Evolutionary conservation across 2,113 vertebrate genomes (phyloP).

Genomic region (Delphinus delphis): DNA sequence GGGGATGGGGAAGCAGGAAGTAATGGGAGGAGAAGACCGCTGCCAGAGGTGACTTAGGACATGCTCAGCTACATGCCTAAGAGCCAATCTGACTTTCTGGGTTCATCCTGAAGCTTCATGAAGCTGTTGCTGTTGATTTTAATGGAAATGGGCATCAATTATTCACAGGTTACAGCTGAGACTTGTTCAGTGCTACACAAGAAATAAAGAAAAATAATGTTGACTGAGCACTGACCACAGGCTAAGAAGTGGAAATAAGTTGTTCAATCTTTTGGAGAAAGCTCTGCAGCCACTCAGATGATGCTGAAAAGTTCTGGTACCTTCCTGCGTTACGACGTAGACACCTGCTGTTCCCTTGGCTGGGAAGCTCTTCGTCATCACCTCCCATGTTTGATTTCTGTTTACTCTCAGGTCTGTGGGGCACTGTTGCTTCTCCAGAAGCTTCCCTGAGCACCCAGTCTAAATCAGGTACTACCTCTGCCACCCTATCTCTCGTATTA

Average conservation of each 20-base stretch:
- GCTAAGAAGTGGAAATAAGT: background rate
- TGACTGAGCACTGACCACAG: background rate
- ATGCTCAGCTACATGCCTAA: background rate
- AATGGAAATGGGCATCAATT: constrained; percentile 41
- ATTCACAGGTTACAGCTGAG: constrained; percentile 24
- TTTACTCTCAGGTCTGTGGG: background rate
- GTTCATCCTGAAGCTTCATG: background rate
- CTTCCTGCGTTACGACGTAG: background rate
- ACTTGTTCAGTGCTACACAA: background rate
- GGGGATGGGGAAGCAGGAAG: background rate
- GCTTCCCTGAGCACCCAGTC: background rate
- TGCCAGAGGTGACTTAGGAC: background rate
- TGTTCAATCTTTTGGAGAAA: background rate
- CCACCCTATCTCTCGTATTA: background rate
- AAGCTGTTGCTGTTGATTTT: background rate
- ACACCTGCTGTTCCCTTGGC: fast-evolving
- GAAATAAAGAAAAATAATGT: background rate
- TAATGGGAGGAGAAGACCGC: background rate
- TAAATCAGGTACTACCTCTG: background rate
- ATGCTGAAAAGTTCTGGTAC: background rate
- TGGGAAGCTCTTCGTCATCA: background rate
- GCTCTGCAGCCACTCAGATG: background rate
- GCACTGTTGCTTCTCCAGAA: background rate
- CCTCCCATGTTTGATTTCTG: background rate
- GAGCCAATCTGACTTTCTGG: background rate